Evolutionary conservation across 2,113 vertebrate genomes (phyloP).

Genomic region (Chaetura pelagica): DNA sequence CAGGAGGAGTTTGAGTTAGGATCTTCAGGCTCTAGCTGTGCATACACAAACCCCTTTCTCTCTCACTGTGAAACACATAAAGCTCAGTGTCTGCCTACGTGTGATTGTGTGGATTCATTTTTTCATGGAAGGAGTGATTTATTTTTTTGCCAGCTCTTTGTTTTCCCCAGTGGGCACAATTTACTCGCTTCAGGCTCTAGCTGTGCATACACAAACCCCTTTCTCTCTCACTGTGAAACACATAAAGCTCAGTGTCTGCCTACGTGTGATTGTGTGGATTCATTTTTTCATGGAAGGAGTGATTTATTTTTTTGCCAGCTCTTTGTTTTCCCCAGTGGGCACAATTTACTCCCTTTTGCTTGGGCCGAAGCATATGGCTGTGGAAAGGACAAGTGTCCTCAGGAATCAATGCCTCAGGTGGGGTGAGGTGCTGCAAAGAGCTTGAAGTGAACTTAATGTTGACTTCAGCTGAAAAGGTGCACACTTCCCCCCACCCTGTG

Average conservation of each 20-base stretch:
- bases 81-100: neutral
- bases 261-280: neutral
- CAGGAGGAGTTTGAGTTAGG: neutral
- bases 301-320: neutral
- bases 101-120: neutral
- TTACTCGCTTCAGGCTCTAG: neutral
- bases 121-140: neutral
- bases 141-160: neutral
- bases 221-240: neutral
- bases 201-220: neutral
- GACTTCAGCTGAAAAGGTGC: neutral
- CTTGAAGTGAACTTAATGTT: neutral
- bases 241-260: neutral
- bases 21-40: neutral
- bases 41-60: neutral
- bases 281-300: neutral
- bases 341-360: neutral
- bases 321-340: fast-evolving
- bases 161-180: fast-evolving
- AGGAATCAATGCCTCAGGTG: fast-evolving
- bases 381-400: fast-evolving
- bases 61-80: neutral
- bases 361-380: neutral
- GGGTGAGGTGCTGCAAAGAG: neutral
- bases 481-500: neutral